Evolutionary conservation across 2,888 invertebrate genomes (phyloP).

Genomic region (Platerodrilus igneus): DNA sequence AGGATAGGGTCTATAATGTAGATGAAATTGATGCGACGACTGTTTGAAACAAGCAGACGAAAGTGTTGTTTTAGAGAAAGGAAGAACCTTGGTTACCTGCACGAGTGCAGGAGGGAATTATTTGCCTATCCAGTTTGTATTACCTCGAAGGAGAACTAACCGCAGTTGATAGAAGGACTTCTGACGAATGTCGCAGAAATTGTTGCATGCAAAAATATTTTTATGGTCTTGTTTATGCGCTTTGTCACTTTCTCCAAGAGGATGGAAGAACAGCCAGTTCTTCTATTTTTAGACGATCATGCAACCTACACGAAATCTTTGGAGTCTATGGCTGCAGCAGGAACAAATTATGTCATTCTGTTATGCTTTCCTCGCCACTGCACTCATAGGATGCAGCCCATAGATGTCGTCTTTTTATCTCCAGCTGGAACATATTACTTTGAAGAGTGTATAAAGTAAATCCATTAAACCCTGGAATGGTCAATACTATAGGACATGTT

Average conservation of each 20-base stretch:
- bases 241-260: constrained; percentile 25
- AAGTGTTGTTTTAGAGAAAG: constrained; percentile 33
- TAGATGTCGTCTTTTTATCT: constrained; percentile 28
- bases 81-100: constrained; percentile 33
- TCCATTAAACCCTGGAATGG: constrained; percentile 26
- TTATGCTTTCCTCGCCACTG: constrained; percentile 34
- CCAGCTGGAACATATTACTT: constrained; percentile 28
- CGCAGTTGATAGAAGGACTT: constrained; percentile 32
- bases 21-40: constrained; percentile 34
- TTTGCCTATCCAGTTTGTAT: constrained; percentile 35
- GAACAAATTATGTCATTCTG: constrained; percentile 29
- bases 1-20: constrained; percentile 25
- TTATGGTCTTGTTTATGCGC: constrained; percentile 27
- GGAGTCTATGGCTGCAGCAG: too few relatives aligned
- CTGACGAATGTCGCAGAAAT: too few relatives aligned
- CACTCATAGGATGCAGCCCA: constrained; percentile 30
- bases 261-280: constrained; percentile 20
- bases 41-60: constrained; percentile 26
- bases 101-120: constrained; percentile 33
- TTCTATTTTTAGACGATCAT: constrained; percentile 22
- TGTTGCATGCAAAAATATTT: too few relatives aligned
- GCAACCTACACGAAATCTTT: constrained; percentile 31
- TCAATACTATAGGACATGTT: constrained; percentile 27
- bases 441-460: constrained; percentile 26
- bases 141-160: constrained; percentile 33